Evolutionary conservation across 2,888 invertebrate species (phyloP).

Genomic region (Metallyticus violacea): DNA sequence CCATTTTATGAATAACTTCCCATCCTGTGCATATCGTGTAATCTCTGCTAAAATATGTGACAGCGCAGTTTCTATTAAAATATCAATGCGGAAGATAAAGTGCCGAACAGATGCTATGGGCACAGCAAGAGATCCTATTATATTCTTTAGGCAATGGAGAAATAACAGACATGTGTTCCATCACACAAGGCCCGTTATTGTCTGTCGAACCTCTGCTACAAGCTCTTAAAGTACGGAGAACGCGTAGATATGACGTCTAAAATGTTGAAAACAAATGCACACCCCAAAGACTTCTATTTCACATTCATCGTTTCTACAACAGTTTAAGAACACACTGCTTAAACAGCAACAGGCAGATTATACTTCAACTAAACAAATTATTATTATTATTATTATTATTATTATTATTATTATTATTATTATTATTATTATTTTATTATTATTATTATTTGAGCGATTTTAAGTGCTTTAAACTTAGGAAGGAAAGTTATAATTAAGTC

Average conservation of each 20-base stretch:
- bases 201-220: background rate
- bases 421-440: no score
- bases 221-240: background rate
- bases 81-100: background rate
- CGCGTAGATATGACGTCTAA: background rate
- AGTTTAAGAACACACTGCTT: no score
- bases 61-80: background rate
- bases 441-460: no score
- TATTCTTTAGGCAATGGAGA: background rate
- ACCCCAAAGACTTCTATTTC: no score
- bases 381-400: no score
- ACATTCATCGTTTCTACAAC: no score
- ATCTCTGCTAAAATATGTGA: background rate
- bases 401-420: no score
- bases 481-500: no score
- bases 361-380: no score
- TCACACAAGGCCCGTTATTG: background rate
- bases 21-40: background rate
- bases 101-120: background rate
- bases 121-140: background rate
- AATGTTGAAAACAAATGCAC: no score
- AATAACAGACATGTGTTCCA: background rate
- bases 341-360: no score
- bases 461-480: no score
- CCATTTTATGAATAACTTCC: background rate